Conservation (phyloP, 1,140 invertebrate species). For the Drosophila kanapiae region DNA sequence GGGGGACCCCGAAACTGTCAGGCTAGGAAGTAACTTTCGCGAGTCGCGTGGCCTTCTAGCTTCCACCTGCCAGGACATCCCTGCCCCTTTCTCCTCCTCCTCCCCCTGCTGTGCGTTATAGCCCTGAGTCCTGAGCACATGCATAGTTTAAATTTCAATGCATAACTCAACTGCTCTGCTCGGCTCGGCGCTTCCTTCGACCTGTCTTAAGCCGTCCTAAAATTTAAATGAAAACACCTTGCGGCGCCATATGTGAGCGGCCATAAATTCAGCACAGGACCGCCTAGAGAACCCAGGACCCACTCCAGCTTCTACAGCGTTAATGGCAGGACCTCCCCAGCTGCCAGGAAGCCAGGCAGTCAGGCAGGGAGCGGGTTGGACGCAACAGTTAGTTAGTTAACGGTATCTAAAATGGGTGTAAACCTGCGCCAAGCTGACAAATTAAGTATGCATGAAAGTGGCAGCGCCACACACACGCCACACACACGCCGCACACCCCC, state of each 20-base stretch:
- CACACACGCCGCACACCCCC: neutral
- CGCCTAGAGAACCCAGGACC: neutral
- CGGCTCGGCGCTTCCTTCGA: constrained; percentile 5
- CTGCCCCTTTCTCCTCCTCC: neutral
- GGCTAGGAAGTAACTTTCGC: constrained; percentile 41
- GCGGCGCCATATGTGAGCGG: constrained; percentile 56
- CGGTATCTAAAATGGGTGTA: constrained; percentile 62
- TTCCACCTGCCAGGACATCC: constrained; percentile 5
- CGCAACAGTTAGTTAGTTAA: constrained; percentile 77
- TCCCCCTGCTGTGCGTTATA: constrained; percentile 2
- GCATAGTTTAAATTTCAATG: constrained; percentile 68
- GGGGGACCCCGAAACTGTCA: constrained; percentile 23
- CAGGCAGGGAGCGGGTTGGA: constrained; percentile 4
- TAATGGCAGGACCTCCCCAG: neutral
- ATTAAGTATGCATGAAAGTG: constrained; percentile 80
- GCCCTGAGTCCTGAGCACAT: constrained; percentile 22
- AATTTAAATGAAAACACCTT: constrained; percentile 76
- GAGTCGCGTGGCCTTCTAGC: constrained; percentile 18
- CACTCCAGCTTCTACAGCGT: neutral
- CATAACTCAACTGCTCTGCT: constrained; percentile 56
- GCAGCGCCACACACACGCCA: constrained; percentile 25
- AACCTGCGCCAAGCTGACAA: constrained; percentile 69
- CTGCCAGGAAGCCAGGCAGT: neutral
- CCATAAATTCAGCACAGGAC: constrained; percentile 68
- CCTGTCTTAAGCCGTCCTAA: constrained; percentile 61